Percentiles rank a stretch among this genome's conserved stretches.
Conservation (phyloP, 1,140 invertebrate species). For the Laupala kohalensis region DNA sequence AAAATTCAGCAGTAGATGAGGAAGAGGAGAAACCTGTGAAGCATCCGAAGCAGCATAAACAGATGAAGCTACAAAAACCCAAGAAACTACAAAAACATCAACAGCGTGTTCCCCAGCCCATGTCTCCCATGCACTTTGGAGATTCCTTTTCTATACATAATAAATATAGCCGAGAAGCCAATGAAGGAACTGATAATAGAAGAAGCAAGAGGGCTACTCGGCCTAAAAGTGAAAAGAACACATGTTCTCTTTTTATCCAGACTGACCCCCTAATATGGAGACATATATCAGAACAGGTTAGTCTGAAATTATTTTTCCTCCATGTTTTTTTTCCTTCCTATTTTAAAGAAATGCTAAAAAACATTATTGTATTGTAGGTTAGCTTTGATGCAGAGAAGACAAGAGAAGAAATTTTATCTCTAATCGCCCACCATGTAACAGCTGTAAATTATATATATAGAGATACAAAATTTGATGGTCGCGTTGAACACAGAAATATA, state of each 20-base stretch:
- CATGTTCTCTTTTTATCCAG: slow-evolving; percentile 91
- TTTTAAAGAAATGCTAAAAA: too few species aligned
- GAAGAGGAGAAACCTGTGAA: background rate
- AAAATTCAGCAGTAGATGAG: slow-evolving; percentile 66
- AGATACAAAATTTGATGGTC: slow-evolving; percentile 84
- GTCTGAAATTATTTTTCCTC: too few species aligned
- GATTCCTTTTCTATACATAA: slow-evolving; percentile 12
- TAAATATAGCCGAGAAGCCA: slow-evolving; percentile 31
- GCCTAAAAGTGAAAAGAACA: slow-evolving; percentile 58
- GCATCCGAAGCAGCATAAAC: slow-evolving; percentile 23
- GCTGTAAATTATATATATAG: slow-evolving; percentile 97
- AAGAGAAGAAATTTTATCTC: slow-evolving; percentile 88
- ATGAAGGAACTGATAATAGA: slow-evolving; percentile 19
- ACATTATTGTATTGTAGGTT: too few species aligned
- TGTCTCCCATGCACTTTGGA: background rate
- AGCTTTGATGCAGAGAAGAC: slow-evolving; percentile 56
- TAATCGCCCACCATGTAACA: slow-evolving; percentile 96
- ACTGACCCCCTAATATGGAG: slow-evolving; percentile 95
- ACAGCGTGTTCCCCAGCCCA: background rate
- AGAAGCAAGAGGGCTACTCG: slow-evolving; percentile 36
- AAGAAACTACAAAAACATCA: slow-evolving; percentile 23
- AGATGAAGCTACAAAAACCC: slow-evolving; percentile 20
- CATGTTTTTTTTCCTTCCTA: too few species aligned
- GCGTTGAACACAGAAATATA: slow-evolving; percentile 77
- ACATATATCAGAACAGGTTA: slow-evolving; percentile 59